phyloP scores from a whole-genome alignment of 1,140 invertebrate genomes.

The Zaprionus inermis region DNA sequence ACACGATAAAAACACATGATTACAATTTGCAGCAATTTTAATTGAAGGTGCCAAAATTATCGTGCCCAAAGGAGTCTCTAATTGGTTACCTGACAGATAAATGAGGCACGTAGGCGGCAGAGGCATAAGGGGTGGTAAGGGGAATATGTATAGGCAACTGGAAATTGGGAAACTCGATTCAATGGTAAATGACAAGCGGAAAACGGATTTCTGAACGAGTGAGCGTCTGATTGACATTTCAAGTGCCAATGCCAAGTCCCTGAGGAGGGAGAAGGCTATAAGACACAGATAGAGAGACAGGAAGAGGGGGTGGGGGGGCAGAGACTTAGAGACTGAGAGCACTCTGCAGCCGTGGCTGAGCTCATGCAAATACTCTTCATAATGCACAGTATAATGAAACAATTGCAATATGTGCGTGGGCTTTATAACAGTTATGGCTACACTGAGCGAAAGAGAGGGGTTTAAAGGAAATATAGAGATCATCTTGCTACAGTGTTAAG shows the following conservation, averaged over 20 bases:
- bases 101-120: not conserved
- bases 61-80: slow-evolving; percentile 26
- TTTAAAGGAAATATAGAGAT: too few relatives aligned
- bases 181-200: slow-evolving; percentile 71
- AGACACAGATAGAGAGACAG: not conserved
- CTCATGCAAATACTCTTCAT: slow-evolving; percentile 48
- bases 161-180: slow-evolving; percentile 30
- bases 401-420: slow-evolving; percentile 20
- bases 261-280: not conserved
- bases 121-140: not conserved
- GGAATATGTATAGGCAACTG: slow-evolving; percentile 10
- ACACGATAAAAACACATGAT: not conserved
- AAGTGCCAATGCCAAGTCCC: slow-evolving; percentile 27
- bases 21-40: slow-evolving; percentile 45
- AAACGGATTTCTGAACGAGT: slow-evolving; percentile 75
- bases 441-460: not conserved
- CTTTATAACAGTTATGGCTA: not conserved
- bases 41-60: slow-evolving; percentile 41
- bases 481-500: too few relatives aligned
- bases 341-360: slow-evolving; percentile 4
- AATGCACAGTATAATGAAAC: slow-evolving; percentile 7
- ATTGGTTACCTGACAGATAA: slow-evolving; percentile 38
- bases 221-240: slow-evolving; percentile 66
- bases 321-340: not conserved
- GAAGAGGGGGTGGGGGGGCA: not conserved